Evolutionary conservation across 2,888 invertebrate species (phyloP), one percentile per base, ranked within the genome.

Genomic region (Pyrocoelia pectoralis): DNA sequence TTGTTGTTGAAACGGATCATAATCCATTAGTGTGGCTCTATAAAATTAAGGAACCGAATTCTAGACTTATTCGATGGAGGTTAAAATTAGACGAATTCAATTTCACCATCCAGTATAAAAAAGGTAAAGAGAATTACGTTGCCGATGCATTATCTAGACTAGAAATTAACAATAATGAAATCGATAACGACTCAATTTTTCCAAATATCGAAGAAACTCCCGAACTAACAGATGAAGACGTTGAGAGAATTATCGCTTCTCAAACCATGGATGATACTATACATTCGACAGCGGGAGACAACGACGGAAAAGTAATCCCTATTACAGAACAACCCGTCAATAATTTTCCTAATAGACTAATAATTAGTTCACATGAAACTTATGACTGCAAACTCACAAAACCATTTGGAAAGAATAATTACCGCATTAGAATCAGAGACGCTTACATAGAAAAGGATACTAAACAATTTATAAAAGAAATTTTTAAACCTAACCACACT

Each of bases 321-420:
- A n/a, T n/a, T 29, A 52, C 73, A 0, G 48, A 46, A 28, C 46
- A 60, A 54, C 12, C 38, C n/a, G 51, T n/a, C 43, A 48, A 54
- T 48, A 19, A 24, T 56, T 56, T 24, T 46, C 51, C 14, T 4
- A 56, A 1, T 43, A 46, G n/a, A 46, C 51, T 13, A 2, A 56
- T 1, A 33, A 43, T 29, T 14, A 14, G 13, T 29, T 24, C 28
- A 55, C 12, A 38, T n/a, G n/a, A n/a, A n/a, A n/a, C n/a, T n/a
- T n/a, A n/a, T n/a, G n/a, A n/a, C n/a, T n/a, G n/a, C n/a, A n/a
- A n/a, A n/a, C n/a, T n/a, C n/a, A n/a, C n/a, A n/a, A n/a, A n/a
- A n/a, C 41, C 52, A 10, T 56, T 61, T 24, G n/a, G 51, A 10
- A 56, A 56, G 46, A 4, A 51, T 4, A 41, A 4, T 14, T 49